Evolutionary conservation across 2,797 vertebrate genomes (phyloP).

Genomic region (Botia almorhae): DNA sequence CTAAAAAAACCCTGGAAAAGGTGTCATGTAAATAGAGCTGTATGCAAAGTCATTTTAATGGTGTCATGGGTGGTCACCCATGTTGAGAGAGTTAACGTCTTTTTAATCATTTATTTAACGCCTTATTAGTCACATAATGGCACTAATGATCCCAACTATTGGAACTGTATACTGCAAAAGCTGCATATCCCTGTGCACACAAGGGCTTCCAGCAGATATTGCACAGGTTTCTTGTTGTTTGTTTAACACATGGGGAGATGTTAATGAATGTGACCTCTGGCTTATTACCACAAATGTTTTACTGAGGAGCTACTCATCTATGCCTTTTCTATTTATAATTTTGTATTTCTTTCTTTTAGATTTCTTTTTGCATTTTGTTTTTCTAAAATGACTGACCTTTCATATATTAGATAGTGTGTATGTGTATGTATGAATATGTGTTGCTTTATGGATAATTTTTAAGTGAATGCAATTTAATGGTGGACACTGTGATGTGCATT

Average conservation of each 20-base stretch:
- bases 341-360: slow-evolving; percentile 30
- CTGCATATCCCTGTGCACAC: slow-evolving; percentile 19
- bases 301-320: slow-evolving; percentile 43
- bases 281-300: slow-evolving; percentile 29
- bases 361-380: slow-evolving; percentile 68
- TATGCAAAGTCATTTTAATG: slow-evolving; percentile 48
- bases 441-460: slow-evolving; percentile 28
- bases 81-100: slow-evolving; percentile 24
- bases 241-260: slow-evolving; percentile 52
- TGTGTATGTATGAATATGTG: slow-evolving; percentile 53
- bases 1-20: slow-evolving; percentile 13
- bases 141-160: slow-evolving; percentile 24
- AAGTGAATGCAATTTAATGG: slow-evolving; percentile 55
- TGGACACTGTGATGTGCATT: neutral
- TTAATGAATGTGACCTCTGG: slow-evolving; percentile 57
- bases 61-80: slow-evolving; percentile 51
- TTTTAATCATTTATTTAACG: slow-evolving; percentile 10
- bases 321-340: slow-evolving; percentile 34
- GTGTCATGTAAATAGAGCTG: slow-evolving; percentile 47
- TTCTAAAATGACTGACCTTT: slow-evolving; percentile 80
- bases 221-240: slow-evolving; percentile 54
- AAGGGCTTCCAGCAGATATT: slow-evolving; percentile 44
- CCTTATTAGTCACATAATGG: slow-evolving; percentile 13
- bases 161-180: slow-evolving; percentile 37
- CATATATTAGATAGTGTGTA: slow-evolving; percentile 67